Base-by-base conservation (phyloP, 2,888 invertebrate species). In the Sisyra nigra region DNA sequence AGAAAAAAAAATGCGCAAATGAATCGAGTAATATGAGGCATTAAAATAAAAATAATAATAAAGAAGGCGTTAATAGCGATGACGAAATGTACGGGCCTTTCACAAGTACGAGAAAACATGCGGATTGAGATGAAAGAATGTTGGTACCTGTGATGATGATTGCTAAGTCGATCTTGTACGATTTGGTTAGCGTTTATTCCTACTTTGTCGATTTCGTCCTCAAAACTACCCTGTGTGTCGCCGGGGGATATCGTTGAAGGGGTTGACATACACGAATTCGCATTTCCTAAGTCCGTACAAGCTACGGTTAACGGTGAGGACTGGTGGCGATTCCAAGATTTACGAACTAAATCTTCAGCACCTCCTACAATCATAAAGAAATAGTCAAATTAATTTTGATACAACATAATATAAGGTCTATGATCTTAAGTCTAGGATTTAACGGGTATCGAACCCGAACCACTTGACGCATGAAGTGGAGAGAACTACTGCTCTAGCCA, bases 171-270 rank as follows among this genome's bases (percentile, higher is more conserved):
- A 34, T 34, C 34, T 7, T 34, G 15, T 34, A 14, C 15, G 15
- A 14, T 15, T 3, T 13, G 15, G 14, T 14, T n/a, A n/a, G 13
- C 34, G 7, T 13, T 14, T n/a, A 34, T 46, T 43, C 49, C 51
- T 41, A 47, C 50, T 34, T 53, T 53, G n/a, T 52, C 46, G 37
- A 51, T 49, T 41, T 61, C 60, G 38, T 61, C 61, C 34, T 60
- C 61, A 37, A 52, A 50, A 18, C 48, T 52, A 24, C 47, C 50
- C 44, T 59, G 60, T 11, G 37, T 11, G n/a, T 56, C 58, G 3
- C 71, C 72, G 0, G 74, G 74, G 1, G 74, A 74, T 46, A 74
- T 57, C 0, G 74, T 75, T 48, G 71, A 72, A 1, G 68, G 68
- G 0, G 68, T 68, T 0, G 68, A 68, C 1, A 54, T 50, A 13